These are phyloP conservation scores for Phoxinus phoxinus DNA, from an alignment of 2,113 vertebrate genomes.

Conservation along the genomic window DNA sequence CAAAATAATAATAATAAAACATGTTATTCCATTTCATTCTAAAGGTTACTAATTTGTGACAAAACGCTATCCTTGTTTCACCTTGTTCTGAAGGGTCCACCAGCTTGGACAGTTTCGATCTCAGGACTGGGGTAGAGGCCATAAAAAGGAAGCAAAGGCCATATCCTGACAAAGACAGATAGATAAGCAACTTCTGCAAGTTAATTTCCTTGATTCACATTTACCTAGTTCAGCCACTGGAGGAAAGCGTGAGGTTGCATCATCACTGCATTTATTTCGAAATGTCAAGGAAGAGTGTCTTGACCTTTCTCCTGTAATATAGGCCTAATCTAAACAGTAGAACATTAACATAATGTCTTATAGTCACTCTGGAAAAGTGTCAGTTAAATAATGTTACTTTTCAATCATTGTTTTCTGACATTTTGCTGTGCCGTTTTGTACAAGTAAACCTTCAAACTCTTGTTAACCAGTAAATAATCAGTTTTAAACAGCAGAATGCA, in stretches of 20 bases:
- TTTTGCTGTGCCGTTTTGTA: background rate
- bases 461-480: background rate
- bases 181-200: background rate
- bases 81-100: conserved; percentile 86
- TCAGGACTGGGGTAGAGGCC: conserved; percentile 85
- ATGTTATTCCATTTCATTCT: background rate
- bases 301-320: conserved; percentile 33
- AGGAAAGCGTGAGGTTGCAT: conserved; percentile 32
- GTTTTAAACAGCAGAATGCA: background rate
- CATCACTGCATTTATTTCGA: background rate
- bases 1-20: background rate
- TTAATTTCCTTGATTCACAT: background rate
- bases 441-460: background rate
- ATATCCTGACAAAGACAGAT: conserved; percentile 78
- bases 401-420: background rate
- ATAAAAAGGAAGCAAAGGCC: conserved; percentile 86
- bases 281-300: background rate
- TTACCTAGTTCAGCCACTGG: conserved; percentile 14
- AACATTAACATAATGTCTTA: background rate
- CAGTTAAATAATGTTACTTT: background rate
- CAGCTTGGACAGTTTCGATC: conserved; percentile 91
- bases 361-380: background rate
- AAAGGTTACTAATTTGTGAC: background rate
- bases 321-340: background rate
- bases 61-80: conserved; percentile 65